Evolutionary conservation across 2,113 vertebrate genomes (phyloP), one percentile per base, ranked within the genome.

Genomic region (Archocentrus centrarchus): DNA sequence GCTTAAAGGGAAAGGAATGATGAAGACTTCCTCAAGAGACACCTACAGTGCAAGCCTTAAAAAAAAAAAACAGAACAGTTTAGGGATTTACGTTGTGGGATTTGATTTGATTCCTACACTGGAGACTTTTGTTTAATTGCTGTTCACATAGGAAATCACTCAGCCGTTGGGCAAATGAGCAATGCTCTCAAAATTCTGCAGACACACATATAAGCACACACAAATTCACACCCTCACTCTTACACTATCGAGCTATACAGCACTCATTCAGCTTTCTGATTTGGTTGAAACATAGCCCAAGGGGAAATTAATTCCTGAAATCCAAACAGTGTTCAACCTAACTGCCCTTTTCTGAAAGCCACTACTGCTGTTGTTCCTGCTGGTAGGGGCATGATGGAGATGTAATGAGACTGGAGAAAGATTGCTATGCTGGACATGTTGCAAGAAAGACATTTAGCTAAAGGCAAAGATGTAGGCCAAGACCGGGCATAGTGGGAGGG

Each of bases 81-180:
- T 47, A 70, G 30, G 30, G 44, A 83, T 84, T 80, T 79, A 44
- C 41, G 6, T 64, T 80, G 62, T 79, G 58, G 20, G 59, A 44
- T 91, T 86, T 91, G 83, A 88, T 92, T 84, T 64, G 70, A 92
- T 86, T 89, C 78, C 77, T 89, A 77, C 87, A 84, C 83, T 20
- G 55, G 90, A 91, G 89, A 91, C 59, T 78, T 88, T 68, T 84
- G 80, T 91, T 88, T 93, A 94, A 95, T 95, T 94, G 93, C 75
- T 73, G 44, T 79, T 88, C 84, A 22, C 90, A 82, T 81, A 88
- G 90, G 88, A 86, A 86, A 88, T 89, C 78, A 77, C 73, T 85
- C 80, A 62, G 89, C 90, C 90, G 55, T 50, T 73, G 79, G 87
- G 91, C 77, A 35, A 82, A 88, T 70, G 41, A 76, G 63, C 59